Base-by-base conservation (phyloP, 2,113 vertebrate species). In the Spea multiplicata region DNA sequence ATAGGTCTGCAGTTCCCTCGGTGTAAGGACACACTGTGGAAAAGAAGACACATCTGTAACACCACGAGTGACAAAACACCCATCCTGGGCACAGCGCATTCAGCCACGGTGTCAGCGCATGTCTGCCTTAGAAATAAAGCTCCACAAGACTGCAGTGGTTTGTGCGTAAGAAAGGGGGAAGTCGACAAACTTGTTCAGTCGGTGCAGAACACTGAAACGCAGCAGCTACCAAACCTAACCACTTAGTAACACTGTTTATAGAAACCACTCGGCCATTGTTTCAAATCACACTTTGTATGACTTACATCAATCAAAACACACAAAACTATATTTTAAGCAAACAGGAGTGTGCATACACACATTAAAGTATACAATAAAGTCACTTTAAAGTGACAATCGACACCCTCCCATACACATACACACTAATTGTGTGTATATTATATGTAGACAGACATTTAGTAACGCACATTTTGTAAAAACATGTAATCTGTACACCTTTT, bases 1-100 rank as follows among this genome's bases (percentile, higher is more conserved):
- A 99, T 95, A 78, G 96, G 96, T 87, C 97, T 93, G 81, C 96
- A 97, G 86, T 95, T 96, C 86, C 95, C 96, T 85, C 95, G 92
- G 84, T 98, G 96, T 0, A 95, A 90, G 84, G 96, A 95, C 68
- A 95, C 88, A 90, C 97, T 99, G 90, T 47, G 85, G 88, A 53
- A 85, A 74, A 90, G 84, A 88, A 71, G 52, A 72, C 89, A 82
- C 83, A 8, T 57, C 71, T 86, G 7, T 84, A 82, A 86, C 48
- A 76, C 9, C 64, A 80, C 65, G 30, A 81, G 4, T 53, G 66
- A 57, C 0, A 84, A 66, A 78, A 46, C 3, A 75, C 3, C 44
- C 1, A 59, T 59, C 74, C 81, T 82, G 78, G 10, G 14, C 49
- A 12, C 10, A 71, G 68, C 57, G 64, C 55, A 45, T 78, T 14